Base-by-base conservation (phyloP, 2,888 invertebrate genomes). In the Cerceris rybyensis region DNA sequence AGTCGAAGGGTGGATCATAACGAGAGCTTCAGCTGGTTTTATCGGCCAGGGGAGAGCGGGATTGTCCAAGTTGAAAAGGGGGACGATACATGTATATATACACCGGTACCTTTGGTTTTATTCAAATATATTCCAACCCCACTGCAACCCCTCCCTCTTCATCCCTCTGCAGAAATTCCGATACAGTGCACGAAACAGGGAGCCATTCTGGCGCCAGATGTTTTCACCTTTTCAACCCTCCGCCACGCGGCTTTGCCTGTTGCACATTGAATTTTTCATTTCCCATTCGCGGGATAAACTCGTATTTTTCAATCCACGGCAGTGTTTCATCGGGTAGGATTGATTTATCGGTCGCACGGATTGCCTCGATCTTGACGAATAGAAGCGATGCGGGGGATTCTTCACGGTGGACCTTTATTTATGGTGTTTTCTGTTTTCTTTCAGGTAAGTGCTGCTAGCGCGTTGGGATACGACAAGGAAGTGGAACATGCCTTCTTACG, bases 71-170 rank as follows among this genome's bases (percentile, higher is more conserved):
- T 81, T 80, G 79, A 82, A 86, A 83, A 82, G 74, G 84, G 28
- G 84, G 82, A 81, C 63, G 68, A 65, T 74, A 73, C 28, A 28
- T 28, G 28, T 77, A 73, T 74, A 73, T 77, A 73, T 58, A 68
- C 71, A 71, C 72, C 73, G 46, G 54, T 84, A 86, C 86, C 85
- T 86, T 87, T 85, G 87, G 84, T 87, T 88, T 88, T 89, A 89
- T 89, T 89, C 88, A 89, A 88, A 89, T 86, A 80, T 79, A 86
- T 85, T 82, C 79, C 72, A 70, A 50, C 39, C 67, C 55, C 14
- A 43, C 17, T 55, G 55, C 17, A 60, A 65, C 77, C 65, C 63
- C 59, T 52, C n/a, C 46, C 58, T 57, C 17, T 60, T 13, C 11
- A 39, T 43, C 13, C n/a, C 8, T 14, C 41, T 7, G 5, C 14